Conservation (phyloP, 2,888 invertebrate species). For the Pasiphila rectangulata region DNA sequence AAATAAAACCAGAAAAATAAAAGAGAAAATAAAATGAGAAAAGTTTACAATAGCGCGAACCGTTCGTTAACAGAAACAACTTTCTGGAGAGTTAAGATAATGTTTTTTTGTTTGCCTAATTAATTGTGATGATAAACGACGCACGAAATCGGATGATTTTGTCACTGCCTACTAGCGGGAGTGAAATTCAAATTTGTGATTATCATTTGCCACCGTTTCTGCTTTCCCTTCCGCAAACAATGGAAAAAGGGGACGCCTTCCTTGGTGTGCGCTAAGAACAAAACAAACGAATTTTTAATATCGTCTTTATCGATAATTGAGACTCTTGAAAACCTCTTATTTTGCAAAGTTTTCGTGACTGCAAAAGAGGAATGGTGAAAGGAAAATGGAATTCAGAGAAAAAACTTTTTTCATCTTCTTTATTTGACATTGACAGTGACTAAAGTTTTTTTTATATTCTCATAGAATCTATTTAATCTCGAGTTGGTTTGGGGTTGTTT, state of each 20-base stretch:
- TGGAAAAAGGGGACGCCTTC: constrained; percentile 71
- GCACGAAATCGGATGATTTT: constrained; percentile 73
- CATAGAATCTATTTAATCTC: constrained; percentile 77
- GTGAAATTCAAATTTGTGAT: constrained; percentile 78
- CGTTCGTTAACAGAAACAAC: constrained; percentile 55
- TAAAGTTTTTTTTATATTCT: constrained; percentile 74
- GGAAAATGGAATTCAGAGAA: constrained; percentile 75
- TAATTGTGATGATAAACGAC: constrained; percentile 73
- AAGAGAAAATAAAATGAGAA: constrained; percentile 34
- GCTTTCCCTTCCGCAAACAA: constrained; percentile 76
- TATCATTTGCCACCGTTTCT: constrained; percentile 69
- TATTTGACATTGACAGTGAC: constrained; percentile 80
- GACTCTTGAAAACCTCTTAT: constrained; percentile 79
- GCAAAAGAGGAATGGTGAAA: constrained; percentile 76
- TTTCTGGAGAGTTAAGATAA: constrained; percentile 52
- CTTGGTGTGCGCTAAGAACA: constrained; percentile 74
- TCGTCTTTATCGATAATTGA: constrained; percentile 81
- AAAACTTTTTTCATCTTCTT: constrained; percentile 81
- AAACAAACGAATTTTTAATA: constrained; percentile 82
- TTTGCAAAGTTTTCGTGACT: constrained; percentile 78
- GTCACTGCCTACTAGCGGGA: constrained; percentile 63
- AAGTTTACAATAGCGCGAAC: constrained; percentile 46
- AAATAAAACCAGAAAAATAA: constrained; percentile 35
- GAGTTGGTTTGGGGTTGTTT: constrained; percentile 64
- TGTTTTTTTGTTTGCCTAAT: constrained; percentile 67